Percentiles rank a stretch among this genome's conserved stretches.
These are phyloP conservation scores for Drosophila parvula DNA, from an alignment of 1,140 invertebrate species.

Conservation along the genomic window DNA sequence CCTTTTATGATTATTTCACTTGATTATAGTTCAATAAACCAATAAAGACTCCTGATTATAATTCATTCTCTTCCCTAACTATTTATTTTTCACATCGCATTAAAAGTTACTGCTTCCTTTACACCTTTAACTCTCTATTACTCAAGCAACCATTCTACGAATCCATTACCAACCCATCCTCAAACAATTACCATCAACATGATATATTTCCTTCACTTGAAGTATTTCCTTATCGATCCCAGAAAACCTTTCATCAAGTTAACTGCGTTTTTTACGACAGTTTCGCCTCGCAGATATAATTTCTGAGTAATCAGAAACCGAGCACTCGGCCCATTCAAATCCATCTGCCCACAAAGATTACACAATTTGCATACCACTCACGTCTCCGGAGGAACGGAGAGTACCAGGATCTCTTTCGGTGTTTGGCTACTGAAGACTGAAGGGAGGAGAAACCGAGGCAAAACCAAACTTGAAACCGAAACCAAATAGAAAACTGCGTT, in stretches of 20 bases:
- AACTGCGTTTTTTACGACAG: constrained; percentile 26
- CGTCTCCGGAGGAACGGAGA: constrained; percentile 12
- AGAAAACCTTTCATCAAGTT: constrained; percentile 32
- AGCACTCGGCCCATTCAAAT: constrained; percentile 16
- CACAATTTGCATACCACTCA: constrained; percentile 48
- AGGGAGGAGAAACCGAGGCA: background rate
- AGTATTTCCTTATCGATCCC: background rate
- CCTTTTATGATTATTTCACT: background rate
- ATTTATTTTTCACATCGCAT: background rate
- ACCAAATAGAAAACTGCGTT: constrained; percentile 52
- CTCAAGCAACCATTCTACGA: background rate
- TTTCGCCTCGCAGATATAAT: constrained; percentile 6
- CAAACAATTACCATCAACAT: constrained; percentile 10
- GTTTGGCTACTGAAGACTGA: constrained; percentile 24
- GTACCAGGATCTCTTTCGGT: constrained; percentile 18
- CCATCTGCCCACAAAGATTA: constrained; percentile 40
- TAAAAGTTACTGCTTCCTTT: background rate
- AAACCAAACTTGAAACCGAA: constrained; percentile 31
- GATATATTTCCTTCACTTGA: constrained; percentile 15
- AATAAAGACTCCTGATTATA: background rate
- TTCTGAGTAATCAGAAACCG: constrained; percentile 41
- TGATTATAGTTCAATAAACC: too few relatives aligned
- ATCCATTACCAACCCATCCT: background rate
- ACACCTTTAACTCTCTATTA: background rate
- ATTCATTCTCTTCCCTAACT: background rate